These are phyloP conservation scores for Drosophila paranaensis DNA, from an alignment of 2,888 invertebrate species.

Conservation along the genomic window DNA sequence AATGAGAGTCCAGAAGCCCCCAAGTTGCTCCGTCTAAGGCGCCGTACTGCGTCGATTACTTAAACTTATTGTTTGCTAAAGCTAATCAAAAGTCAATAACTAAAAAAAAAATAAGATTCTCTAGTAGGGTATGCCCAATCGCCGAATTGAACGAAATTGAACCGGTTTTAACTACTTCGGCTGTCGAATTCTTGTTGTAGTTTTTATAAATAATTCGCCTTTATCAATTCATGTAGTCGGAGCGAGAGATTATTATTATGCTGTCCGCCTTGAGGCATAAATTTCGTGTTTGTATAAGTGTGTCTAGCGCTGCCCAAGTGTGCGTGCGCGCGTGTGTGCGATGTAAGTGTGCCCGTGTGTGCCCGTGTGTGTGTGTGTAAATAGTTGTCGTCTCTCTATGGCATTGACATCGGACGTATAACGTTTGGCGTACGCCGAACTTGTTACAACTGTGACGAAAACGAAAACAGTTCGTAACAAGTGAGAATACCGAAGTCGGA, in stretches of 20 bases:
- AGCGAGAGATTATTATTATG: constrained; percentile 39
- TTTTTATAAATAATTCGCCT: constrained; percentile 35
- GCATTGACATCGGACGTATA: constrained; percentile 26
- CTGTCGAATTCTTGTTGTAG: constrained; percentile 25
- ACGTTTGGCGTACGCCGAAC: constrained; percentile 34
- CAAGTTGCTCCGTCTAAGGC: too few species aligned
- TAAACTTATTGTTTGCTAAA: background rate
- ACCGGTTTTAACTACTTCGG: constrained; percentile 45
- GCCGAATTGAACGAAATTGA: constrained; percentile 27
- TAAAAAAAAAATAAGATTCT: constrained; percentile 7
- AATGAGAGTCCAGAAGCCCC: background rate
- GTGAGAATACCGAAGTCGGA: background rate
- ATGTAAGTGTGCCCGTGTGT: background rate
- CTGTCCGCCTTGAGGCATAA: constrained; percentile 37
- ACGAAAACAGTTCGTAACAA: constrained; percentile 15
- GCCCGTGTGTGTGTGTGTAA: constrained; percentile 16
- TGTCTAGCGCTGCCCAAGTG: background rate
- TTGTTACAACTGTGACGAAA: constrained; percentile 29
- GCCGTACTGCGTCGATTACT: background rate
- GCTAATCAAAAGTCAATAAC: constrained; percentile 1
- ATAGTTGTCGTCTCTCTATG: constrained; percentile 16
- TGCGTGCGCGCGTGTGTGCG: background rate
- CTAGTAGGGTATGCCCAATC: constrained; percentile 1
- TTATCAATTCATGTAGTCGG: constrained; percentile 33
- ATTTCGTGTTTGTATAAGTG: constrained; percentile 8